phyloP scores from a whole-genome alignment of 1,140 invertebrate genomes.

The Lepidurus packardi region DNA sequence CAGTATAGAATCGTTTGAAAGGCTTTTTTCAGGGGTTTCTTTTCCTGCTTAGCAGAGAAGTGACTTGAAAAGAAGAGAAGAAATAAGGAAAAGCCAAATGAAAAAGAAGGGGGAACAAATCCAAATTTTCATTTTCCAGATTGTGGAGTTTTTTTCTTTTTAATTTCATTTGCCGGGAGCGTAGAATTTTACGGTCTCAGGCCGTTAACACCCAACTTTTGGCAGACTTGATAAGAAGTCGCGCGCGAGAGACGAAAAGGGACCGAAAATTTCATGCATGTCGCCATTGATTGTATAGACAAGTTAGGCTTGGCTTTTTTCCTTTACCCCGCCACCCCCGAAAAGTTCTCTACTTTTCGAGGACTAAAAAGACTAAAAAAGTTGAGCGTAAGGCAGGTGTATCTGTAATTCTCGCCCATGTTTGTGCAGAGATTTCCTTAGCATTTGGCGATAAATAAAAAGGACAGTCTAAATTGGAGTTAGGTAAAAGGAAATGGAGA shows the following conservation, averaged over 20 bases:
- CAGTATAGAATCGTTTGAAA: too few species aligned
- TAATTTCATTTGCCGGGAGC: background rate
- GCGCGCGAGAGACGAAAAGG: constrained; percentile 12
- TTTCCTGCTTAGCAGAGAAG: background rate
- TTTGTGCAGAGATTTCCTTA: too few species aligned
- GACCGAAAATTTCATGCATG: constrained; percentile 18
- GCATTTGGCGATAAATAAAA: too few species aligned
- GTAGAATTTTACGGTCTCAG: constrained; percentile 7
- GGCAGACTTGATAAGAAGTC: constrained; percentile 21
- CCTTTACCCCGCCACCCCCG: background rate
- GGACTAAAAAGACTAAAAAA: background rate
- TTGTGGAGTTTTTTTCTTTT: background rate
- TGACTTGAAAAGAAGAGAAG: too few species aligned
- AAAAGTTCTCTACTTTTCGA: background rate
- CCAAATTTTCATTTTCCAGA: constrained; percentile 2
- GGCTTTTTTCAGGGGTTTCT: background rate
- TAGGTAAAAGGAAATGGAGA: too few species aligned
- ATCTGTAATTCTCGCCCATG: too few species aligned
- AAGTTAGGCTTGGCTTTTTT: background rate
- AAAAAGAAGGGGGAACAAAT: too few species aligned
- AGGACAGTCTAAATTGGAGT: too few species aligned
- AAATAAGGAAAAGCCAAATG: too few species aligned
- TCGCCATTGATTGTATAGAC: constrained; percentile 21
- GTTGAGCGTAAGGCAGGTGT: background rate
- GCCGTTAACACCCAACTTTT: constrained; percentile 19